Percentiles rank a stretch among this genome's conserved stretches.
phyloP scores from a whole-genome alignment of 2,113 vertebrate genomes.

The Mobula hypostoma region DNA sequence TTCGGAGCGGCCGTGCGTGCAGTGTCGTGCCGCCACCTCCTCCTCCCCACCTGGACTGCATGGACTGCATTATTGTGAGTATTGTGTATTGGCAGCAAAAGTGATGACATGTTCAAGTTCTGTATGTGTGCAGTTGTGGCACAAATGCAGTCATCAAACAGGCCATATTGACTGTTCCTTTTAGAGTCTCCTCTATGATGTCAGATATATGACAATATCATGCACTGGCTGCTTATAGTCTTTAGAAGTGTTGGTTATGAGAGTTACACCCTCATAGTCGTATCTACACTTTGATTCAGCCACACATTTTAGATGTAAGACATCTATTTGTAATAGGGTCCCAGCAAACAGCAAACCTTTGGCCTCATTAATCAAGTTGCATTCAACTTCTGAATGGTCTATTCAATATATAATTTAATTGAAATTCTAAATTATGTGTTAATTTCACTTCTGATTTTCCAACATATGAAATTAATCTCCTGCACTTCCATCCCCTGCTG shows the following conservation, averaged over 20 bases:
- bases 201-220: background rate
- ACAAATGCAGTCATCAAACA: background rate
- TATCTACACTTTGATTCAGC: background rate
- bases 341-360: background rate
- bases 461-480: background rate
- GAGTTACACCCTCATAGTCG: background rate
- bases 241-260: background rate
- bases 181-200: background rate
- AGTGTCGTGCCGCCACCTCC: too few relatives aligned
- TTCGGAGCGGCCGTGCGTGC: too few relatives aligned
- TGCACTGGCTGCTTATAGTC: background rate
- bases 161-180: background rate
- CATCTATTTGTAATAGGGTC: background rate
- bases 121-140: too few relatives aligned
- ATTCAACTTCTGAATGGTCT: slow-evolving; percentile 13
- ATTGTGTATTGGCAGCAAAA: too few relatives aligned
- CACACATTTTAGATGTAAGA: background rate
- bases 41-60: too few relatives aligned
- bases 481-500: background rate
- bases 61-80: too few relatives aligned
- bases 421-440: slow-evolving; percentile 11
- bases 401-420: background rate
- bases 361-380: background rate
- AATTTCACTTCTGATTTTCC: background rate
- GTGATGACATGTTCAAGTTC: too few relatives aligned